Evolutionary conservation across 2,888 invertebrate genomes (phyloP), one percentile per base, ranked within the genome.

Genomic region (Petrolisthes manimaculis): DNA sequence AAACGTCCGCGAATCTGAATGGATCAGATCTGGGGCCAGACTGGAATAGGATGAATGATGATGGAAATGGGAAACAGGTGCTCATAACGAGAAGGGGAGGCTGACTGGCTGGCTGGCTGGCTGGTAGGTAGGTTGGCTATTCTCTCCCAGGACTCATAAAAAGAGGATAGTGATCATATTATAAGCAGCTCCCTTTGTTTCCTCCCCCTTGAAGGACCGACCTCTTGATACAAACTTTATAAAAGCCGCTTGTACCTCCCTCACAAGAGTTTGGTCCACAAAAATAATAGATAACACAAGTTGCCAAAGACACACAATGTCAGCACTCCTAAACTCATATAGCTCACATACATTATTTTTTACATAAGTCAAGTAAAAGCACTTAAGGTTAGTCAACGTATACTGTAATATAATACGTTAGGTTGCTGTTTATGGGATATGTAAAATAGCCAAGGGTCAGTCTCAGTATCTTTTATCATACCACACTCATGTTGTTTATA

Each of bases 131-230:
- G 12, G 78, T 53, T 8, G 67, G 67, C 67, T 82, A 67, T 82
- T 78, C 53, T 78, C 67, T 67, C 67, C 37, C 54, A n/a, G 54
- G n/a, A 14, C 61, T 82, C 81, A 82, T 80, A 55, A 82, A 82
- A 82, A 82, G 55, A 37, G 69, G 81, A 82, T 82, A 82, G 37
- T 82, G 81, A 82, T 82, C 81, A 82, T 37, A 61, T 82, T 82
- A 24, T 67, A 82, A 82, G 81, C 67, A 82, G 81, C 67, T 61
- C 81, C 37, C 81, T 67, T 82, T 82, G 81, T 82, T 82, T 82
- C 81, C 67, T 67, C 81, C 61, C 67, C 53, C 81, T 82, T 82
- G 81, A 82, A 82, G 81, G 67, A 37, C 37, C 37, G 37, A 37
- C 37, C 81, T 53, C 67, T 67, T 82, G 67, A 24, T 53, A 37